Conservation (phyloP, 2,113 vertebrate species). For the Pterocles orientalis region DNA sequence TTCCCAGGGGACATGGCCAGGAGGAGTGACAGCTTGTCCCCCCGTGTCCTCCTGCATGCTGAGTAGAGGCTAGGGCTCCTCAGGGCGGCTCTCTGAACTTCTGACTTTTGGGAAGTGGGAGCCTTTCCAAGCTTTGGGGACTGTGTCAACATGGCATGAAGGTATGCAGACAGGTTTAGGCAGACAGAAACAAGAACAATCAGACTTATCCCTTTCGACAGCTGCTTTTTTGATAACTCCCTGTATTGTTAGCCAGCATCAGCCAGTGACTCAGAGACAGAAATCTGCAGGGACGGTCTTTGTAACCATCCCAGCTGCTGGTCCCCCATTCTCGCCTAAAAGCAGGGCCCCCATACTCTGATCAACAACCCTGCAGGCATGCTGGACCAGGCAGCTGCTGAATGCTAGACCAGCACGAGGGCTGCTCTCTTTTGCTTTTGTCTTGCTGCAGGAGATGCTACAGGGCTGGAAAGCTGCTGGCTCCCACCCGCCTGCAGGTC, state of each 20-base stretch:
- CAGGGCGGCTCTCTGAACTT: background rate
- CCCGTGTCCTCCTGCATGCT: background rate
- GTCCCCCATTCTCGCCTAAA: background rate
- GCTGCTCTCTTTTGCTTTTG: accelerated
- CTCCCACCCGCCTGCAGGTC: background rate
- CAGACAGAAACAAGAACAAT: conserved; percentile 9
- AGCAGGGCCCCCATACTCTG: background rate
- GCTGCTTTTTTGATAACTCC: background rate
- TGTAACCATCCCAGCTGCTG: background rate
- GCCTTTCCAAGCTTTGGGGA: conserved; percentile 4
- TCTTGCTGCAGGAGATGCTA: background rate
- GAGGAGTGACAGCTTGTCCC: background rate
- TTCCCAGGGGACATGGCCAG: background rate
- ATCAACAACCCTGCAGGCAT: accelerated
- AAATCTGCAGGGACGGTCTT: background rate
- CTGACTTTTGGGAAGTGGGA: background rate
- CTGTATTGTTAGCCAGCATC: background rate
- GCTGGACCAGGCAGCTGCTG: background rate
- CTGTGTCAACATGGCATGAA: background rate
- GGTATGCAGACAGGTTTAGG: conserved; percentile 33
- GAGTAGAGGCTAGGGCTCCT: background rate
- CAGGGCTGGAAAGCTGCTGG: background rate
- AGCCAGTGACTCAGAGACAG: background rate
- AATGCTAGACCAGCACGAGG: background rate
- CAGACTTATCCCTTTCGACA: background rate